Percentiles rank a stretch among this genome's conserved stretches.
phyloP scores from a whole-genome alignment of 2,797 vertebrate genomes.

The Aphelocoma californica region DNA sequence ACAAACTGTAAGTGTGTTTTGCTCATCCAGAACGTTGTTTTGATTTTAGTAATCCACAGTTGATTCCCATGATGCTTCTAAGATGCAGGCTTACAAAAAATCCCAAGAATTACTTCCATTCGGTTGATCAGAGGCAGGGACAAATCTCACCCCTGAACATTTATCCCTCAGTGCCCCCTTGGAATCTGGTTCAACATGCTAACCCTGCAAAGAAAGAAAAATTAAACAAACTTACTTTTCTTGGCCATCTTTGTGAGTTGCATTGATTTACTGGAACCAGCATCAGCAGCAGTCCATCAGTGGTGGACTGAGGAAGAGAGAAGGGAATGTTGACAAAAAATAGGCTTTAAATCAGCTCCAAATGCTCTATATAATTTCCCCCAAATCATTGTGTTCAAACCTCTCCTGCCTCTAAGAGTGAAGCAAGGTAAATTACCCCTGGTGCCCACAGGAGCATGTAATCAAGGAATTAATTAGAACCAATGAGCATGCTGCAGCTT shows the following conservation, averaged over 20 bases:
- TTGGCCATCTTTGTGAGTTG: neutral
- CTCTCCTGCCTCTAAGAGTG: neutral
- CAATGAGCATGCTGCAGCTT: neutral
- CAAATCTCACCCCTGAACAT: neutral
- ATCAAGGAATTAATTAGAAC: slow-evolving; percentile 14
- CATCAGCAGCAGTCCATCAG: neutral
- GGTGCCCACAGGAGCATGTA: neutral
- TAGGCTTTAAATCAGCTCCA: neutral
- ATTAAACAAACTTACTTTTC: neutral
- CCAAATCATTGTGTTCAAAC: neutral
- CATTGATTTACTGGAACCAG: neutral
- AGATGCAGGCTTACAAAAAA: slow-evolving; percentile 9
- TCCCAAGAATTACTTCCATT: slow-evolving; percentile 7
- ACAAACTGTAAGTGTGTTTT: neutral
- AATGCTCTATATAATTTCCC: neutral
- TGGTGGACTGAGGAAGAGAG: neutral
- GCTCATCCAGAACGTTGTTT: neutral
- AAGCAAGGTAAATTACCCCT: neutral
- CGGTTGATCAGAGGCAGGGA: neutral
- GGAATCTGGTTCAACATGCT: neutral
- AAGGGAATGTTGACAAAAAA: neutral
- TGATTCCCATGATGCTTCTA: neutral
- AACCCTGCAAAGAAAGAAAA: neutral
- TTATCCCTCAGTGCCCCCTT: neutral
- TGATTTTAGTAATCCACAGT: neutral